These are phyloP conservation scores for Bombylius discolor DNA, from an alignment of 2,888 invertebrate genomes.

Conservation along the genomic window DNA sequence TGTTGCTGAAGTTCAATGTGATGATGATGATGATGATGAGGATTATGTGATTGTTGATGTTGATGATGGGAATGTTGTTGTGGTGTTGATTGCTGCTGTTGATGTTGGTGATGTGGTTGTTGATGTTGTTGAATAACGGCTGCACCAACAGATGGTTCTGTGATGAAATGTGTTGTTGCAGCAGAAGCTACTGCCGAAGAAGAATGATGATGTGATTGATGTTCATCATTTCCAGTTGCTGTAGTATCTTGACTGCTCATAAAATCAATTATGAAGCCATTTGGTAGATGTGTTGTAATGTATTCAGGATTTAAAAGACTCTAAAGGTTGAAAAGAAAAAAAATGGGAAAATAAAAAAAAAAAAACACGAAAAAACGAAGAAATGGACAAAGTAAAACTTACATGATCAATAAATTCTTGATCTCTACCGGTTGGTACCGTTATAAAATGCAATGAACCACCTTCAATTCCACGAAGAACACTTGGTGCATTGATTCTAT, in stretches of 20 bases:
- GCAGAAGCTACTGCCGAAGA: too few species aligned
- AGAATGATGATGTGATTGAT: background rate
- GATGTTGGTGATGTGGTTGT: background rate
- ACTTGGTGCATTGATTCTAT: conserved; percentile 14
- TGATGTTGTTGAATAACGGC: background rate
- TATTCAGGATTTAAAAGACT: conserved; percentile 30
- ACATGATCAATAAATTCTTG: conserved; percentile 35
- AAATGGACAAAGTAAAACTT: conserved; percentile 7
- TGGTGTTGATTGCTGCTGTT: background rate
- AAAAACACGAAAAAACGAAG: too few species aligned
- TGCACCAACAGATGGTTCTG: background rate
- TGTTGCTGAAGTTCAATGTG: too few species aligned
- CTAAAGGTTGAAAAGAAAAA: conserved; percentile 16
- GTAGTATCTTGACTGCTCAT: conserved; percentile 21
- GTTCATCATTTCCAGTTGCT: background rate
- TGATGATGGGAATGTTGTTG: background rate
- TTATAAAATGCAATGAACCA: conserved; percentile 18
- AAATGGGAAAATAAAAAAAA: too few species aligned
- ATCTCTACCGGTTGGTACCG: conserved; percentile 17
- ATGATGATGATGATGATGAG: conserved; percentile 9
- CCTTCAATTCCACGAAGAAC: conserved; percentile 15
- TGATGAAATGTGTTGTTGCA: background rate
- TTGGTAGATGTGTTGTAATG: conserved; percentile 24
- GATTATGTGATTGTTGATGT: conserved; percentile 7
- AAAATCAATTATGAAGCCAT: conserved; percentile 31